Conservation (phyloP, 2,888 invertebrate species). For the Eumerus sabulonum region DNA sequence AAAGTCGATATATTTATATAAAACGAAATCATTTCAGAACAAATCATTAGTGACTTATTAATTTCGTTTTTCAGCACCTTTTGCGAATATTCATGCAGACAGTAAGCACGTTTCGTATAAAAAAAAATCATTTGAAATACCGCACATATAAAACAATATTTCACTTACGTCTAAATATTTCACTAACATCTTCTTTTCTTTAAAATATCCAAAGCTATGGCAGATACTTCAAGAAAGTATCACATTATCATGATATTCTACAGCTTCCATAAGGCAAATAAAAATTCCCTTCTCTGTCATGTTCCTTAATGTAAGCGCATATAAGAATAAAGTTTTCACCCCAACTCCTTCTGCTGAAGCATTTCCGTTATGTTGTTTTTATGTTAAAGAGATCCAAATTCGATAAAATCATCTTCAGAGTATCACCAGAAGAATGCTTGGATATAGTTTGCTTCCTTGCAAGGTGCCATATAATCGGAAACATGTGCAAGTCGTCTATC, state of each 20-base stretch:
- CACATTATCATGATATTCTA: conserved; percentile 23
- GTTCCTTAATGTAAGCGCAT: conserved; percentile 60
- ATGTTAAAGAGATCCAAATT: conserved; percentile 55
- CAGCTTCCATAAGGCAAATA: conserved; percentile 64
- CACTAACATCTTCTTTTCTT: no score
- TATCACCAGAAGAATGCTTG: conserved; percentile 56
- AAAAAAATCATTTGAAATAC: no score
- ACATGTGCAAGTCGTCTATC: conserved; percentile 13
- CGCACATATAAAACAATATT: no score
- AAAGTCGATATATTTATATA: no score
- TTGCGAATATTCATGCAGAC: no score
- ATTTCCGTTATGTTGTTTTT: conserved; percentile 32
- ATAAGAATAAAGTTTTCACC: conserved; percentile 40
- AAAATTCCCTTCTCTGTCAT: conserved; percentile 44
- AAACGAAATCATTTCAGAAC: no score
- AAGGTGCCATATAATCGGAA: conserved; percentile 8
- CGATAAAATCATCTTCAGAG: conserved; percentile 53
- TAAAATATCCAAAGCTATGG: no score
- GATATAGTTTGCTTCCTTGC: conserved; percentile 47
- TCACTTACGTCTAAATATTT: no score
- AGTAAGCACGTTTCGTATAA: no score
- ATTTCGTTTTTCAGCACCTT: no score
- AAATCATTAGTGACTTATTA: no score
- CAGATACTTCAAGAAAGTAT: no score
- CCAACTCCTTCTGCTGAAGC: conserved; percentile 18